Conservation (phyloP, 1,140 invertebrate genomes). For the Calosoma granatense region DNA sequence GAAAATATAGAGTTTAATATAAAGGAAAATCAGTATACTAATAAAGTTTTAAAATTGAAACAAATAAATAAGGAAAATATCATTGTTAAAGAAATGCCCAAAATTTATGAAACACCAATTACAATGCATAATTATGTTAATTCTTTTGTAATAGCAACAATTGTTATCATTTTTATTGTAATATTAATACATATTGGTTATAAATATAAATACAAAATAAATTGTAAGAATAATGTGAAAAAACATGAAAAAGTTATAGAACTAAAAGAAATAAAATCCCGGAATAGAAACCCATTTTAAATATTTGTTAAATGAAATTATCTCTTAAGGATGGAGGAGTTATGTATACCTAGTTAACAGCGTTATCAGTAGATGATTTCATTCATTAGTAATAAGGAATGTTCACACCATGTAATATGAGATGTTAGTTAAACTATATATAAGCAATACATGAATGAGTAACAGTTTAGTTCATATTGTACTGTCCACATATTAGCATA, state of each 20-base stretch:
- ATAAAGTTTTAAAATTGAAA: neutral
- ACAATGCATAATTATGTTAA: neutral
- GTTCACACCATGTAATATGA: no score
- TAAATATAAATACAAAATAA: neutral
- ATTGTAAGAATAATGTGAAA: neutral
- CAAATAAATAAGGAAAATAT: neutral
- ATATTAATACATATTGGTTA: neutral
- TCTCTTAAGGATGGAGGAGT: neutral
- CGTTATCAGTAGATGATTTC: neutral
- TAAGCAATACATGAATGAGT: no score
- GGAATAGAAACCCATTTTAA: neutral
- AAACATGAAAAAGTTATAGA: neutral
- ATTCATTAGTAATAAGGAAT: neutral
- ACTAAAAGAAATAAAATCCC: neutral
- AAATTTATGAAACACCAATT: neutral
- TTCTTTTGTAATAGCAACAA: neutral
- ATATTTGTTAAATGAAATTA: neutral
- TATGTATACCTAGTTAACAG: neutral
- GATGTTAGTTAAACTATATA: no score
- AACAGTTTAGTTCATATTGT: neutral
- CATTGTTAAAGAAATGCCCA: neutral
- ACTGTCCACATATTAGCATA: neutral
- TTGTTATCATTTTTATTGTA: neutral
- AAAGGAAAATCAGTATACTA: neutral
- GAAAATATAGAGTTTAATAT: slow-evolving; percentile 1